Base-by-base conservation (phyloP, 2,888 invertebrate genomes). In the Leptinotarsa tumamoca region DNA sequence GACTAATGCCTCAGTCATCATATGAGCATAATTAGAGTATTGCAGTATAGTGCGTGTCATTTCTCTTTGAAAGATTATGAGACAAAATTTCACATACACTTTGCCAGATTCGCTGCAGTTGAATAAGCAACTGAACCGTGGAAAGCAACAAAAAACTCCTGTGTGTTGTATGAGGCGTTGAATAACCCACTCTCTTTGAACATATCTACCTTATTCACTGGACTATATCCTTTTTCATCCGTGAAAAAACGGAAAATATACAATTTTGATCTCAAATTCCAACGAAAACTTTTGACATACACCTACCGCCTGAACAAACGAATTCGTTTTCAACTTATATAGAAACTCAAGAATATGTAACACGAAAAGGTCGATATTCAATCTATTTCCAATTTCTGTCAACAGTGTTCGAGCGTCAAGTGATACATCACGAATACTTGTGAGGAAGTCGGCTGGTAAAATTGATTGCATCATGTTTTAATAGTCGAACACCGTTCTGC, bases 301-400 rank as follows among this genome's bases (percentile, higher is more conserved):
- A 73, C 79, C 33, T 7, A 7, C 33, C 75, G 74, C 63, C 82
- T 81, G 80, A 82, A 81, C 80, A 80, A 78, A 76, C 82, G 84
- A 84, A 85, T 84, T 83, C 84, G 80, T 78, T 80, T 83, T 84
- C 84, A 85, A 84, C 83, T 84, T 83, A 81, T 83, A 84, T 83
- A 83, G 80, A 82, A 82, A 80, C 80, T 75, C 81, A 79, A 80
- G 85, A 85, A 86, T 85, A 85, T 84, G 84, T 85, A 85, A 85
- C 83, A 84, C 78, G 81, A 82, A 80, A 78, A 83, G 80, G 82
- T 79, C 63, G 63, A 75, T 87, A 86, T 87, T 86, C 87, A 86
- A 87, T 87, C 87, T 86, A 86, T 86, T 86, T 87, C 86, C 87
- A 86, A 87, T 87, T 87, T 87, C 86, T 87, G 87, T 86, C 87